Evolutionary conservation across 2,888 invertebrate species (phyloP), one percentile per base, ranked within the genome.

Genomic region (Cantharis nigra): DNA sequence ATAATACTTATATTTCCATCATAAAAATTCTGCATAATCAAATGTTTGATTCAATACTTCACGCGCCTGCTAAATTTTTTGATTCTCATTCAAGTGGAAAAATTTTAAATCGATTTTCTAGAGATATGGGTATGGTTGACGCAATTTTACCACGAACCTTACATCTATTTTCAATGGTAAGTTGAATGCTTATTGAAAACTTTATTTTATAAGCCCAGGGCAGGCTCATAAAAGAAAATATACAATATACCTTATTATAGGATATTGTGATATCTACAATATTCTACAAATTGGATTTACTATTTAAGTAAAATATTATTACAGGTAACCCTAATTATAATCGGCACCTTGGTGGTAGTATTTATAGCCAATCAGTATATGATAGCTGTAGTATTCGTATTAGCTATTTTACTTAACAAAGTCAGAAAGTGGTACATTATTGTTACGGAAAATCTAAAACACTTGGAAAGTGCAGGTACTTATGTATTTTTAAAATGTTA

Each of bases 81-180:
- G 96, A 97, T 84, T 93, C 92, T 0, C 97, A 97, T 87, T 95
- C 96, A 2, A 92, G 93, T 82, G 16, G 16, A 16, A 16, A 16
- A 16, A 16, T 16, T 16, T 16, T 16, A 16, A 16, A 16, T 16
- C 16, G 94, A 80, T 96, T 97, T 84, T 94, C 96, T 0, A 96
- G 96, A 85, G 96, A 97, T 84, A 92, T 96, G 84, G 95, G 95
- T 0, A 91, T 93, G 0, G 92, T 96, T 85, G 95, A 95, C 83
- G 95, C 95, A 83, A 86, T 93, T 30, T 86, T 95, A 10, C 94
- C 94, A 0, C 92, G 92, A 79, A 91, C 91, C 2, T 30, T 30
- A 10, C 30, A 30, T 2, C 2, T 30, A 30, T 9, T 9, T 10
- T 1, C 10, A 30, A 30, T 30, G 30, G 30, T 30, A 10, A 30